These are phyloP conservation scores for Periophthalmus magnuspinnatus DNA, from an alignment of 2,797 vertebrate genomes.

Conservation along the genomic window DNA sequence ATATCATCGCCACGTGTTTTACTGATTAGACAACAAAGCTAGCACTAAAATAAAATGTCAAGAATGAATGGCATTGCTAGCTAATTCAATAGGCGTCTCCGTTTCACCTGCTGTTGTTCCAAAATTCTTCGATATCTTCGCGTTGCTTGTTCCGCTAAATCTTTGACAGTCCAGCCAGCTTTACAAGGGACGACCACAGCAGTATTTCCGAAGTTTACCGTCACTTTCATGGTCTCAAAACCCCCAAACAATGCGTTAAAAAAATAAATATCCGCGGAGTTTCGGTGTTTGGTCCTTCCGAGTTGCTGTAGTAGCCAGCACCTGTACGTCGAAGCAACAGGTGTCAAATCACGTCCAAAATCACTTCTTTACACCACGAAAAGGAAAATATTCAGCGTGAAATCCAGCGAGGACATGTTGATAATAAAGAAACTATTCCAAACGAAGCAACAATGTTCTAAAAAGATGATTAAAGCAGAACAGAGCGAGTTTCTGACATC, in stretches of 20 bases:
- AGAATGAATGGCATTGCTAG: neutral
- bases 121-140: constrained; percentile 85
- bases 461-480: neutral
- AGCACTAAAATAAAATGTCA: neutral
- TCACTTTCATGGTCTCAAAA: constrained; percentile 85
- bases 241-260: fast-evolving
- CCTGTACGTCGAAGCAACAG: neutral
- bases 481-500: constrained; percentile 21
- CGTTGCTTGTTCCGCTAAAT: constrained; percentile 86
- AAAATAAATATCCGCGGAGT: neutral
- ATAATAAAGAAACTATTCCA: no score
- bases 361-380: neutral
- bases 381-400: no score
- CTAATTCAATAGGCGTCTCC: constrained; percentile 1
- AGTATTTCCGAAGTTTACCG: constrained; percentile 87
- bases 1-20: constrained; percentile 36
- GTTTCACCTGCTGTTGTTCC: constrained; percentile 65
- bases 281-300: constrained; percentile 7
- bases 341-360: constrained; percentile 2
- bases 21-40: neutral
- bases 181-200: constrained; percentile 91
- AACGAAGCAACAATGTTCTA: neutral
- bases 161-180: constrained; percentile 83
- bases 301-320: neutral
- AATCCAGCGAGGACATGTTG: neutral